These are phyloP conservation scores for Deilephila elpenor DNA, from an alignment of 2,888 invertebrate species.

Conservation along the genomic window DNA sequence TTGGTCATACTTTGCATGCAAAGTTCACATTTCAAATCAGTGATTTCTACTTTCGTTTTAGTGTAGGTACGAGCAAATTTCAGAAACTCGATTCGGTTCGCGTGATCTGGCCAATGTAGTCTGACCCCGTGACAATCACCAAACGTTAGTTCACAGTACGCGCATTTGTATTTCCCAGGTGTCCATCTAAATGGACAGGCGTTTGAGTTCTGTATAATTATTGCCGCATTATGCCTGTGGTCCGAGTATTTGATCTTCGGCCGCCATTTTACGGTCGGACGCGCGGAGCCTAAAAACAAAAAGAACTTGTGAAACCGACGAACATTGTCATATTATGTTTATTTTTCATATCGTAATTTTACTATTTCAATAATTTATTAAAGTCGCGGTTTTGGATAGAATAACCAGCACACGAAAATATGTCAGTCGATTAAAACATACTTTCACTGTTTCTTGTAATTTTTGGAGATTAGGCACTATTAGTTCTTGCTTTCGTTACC, in stretches of 20 bases:
- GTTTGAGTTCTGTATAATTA: constrained; percentile 73
- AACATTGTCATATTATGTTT: background rate
- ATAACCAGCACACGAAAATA: too few relatives aligned
- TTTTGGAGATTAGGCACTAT: too few relatives aligned
- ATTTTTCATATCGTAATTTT: background rate
- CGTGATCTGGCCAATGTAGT: constrained; percentile 60
- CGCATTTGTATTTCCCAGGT: constrained; percentile 69
- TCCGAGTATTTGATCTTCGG: constrained; percentile 39
- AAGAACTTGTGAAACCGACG: constrained; percentile 17
- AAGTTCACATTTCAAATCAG: constrained; percentile 65
- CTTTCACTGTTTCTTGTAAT: too few relatives aligned
- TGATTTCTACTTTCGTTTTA: constrained; percentile 69
- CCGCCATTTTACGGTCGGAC: constrained; percentile 22
- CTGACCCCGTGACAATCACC: constrained; percentile 66
- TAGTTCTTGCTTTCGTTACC: too few relatives aligned
- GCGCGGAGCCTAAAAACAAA: constrained; percentile 31
- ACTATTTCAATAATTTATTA: background rate
- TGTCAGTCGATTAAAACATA: too few relatives aligned
- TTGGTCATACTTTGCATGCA: constrained; percentile 55
- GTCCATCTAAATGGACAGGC: constrained; percentile 75
- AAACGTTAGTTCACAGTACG: constrained; percentile 65
- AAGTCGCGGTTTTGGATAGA: background rate
- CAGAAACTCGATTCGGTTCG: constrained; percentile 61
- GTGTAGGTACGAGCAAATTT: constrained; percentile 54
- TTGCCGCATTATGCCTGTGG: constrained; percentile 75